phyloP scores from a whole-genome alignment of 1,140 invertebrate genomes.

The Hyles euphorbiae region DNA sequence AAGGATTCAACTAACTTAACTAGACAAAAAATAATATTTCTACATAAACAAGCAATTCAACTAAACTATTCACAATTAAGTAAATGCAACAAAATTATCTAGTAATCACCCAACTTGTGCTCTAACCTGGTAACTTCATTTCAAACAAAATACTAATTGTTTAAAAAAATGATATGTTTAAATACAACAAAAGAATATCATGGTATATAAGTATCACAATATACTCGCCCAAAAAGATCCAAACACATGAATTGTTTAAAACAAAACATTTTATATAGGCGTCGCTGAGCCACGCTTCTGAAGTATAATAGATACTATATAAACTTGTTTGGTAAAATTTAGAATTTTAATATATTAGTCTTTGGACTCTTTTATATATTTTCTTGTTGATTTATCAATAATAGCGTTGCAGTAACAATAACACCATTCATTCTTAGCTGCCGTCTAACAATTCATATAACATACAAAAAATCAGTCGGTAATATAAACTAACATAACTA shows the following conservation, averaged over 20 bases:
- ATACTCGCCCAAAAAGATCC: slow-evolving; percentile 28
- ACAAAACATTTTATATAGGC: not conserved
- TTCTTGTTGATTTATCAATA: too few species aligned
- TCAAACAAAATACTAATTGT: slow-evolving; percentile 45
- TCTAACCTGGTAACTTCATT: not conserved
- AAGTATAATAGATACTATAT: not conserved
- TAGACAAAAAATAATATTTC: slow-evolving; percentile 29
- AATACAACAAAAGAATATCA: slow-evolving; percentile 15
- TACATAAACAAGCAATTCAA: slow-evolving; percentile 14
- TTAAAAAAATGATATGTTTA: slow-evolving; percentile 43
- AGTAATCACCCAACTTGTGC: slow-evolving; percentile 6
- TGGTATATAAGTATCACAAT: slow-evolving; percentile 36
- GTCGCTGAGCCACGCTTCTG: not conserved
- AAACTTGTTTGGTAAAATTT: too few species aligned
- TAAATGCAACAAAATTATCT: slow-evolving; percentile 58
- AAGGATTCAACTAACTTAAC: slow-evolving; percentile 29
- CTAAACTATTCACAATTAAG: slow-evolving; percentile 8
- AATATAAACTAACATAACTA: too few species aligned
- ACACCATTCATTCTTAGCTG: too few species aligned
- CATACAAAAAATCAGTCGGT: too few species aligned
- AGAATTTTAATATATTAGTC: too few species aligned
- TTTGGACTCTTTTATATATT: too few species aligned
- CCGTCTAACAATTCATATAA: too few species aligned
- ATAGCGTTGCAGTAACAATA: too few species aligned
- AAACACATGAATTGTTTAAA: slow-evolving; percentile 6